phyloP scores from a whole-genome alignment of 2,888 invertebrate species.

The Alsophila aescularia region DNA sequence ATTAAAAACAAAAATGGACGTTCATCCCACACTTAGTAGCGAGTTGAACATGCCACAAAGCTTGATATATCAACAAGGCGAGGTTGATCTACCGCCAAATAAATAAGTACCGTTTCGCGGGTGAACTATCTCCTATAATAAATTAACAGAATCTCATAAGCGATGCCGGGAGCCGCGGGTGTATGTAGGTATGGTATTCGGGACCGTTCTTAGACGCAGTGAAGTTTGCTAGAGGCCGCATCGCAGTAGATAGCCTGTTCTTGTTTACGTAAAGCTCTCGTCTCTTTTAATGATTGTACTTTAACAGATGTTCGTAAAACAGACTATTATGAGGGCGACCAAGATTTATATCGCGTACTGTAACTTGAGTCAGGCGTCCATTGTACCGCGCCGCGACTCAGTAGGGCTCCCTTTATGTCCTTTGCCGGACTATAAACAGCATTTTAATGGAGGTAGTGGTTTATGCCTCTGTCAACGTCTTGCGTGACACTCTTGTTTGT shows the following conservation, averaged over 20 bases:
- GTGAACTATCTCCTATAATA: constrained; percentile 21
- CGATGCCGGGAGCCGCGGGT: constrained; percentile 5
- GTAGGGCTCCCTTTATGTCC: constrained; percentile 15
- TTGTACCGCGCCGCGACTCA: constrained; percentile 4
- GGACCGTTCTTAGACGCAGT: too few species aligned
- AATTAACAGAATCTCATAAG: constrained; percentile 26
- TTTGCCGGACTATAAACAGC: constrained; percentile 5
- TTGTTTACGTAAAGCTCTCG: too few species aligned
- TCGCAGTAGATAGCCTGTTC: too few species aligned
- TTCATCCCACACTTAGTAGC: not conserved
- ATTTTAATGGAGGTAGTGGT: constrained; percentile 13
- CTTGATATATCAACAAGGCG: constrained; percentile 6
- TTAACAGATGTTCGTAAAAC: too few species aligned
- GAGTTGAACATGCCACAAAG: not conserved
- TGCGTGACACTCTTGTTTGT: not conserved
- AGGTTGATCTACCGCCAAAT: constrained; percentile 8
- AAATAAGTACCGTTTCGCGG: constrained; percentile 10
- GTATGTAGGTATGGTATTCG: too few species aligned
- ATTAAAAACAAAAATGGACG: too few species aligned
- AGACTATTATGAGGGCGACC: too few species aligned
- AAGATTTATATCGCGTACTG: too few species aligned
- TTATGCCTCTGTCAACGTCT: constrained; percentile 14
- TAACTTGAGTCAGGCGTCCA: not conserved
- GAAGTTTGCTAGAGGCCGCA: too few species aligned
- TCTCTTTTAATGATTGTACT: too few species aligned